Percentiles rank a stretch among this genome's conserved stretches.
Evolutionary conservation across 2,797 vertebrate genomes (phyloP).

Genomic region (Spizella passerina): DNA sequence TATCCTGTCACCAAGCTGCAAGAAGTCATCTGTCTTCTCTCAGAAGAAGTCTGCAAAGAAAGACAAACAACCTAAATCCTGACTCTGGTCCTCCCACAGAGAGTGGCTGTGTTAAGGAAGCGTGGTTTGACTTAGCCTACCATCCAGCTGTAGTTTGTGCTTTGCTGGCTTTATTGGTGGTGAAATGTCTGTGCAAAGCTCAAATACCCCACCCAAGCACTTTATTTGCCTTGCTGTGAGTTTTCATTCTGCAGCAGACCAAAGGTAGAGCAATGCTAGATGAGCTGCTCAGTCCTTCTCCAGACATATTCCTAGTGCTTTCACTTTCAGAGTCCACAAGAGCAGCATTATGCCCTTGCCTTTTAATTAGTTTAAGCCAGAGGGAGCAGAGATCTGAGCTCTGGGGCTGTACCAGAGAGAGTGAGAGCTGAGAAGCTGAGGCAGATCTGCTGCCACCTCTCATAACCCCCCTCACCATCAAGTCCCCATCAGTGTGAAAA

Average conservation of each 20-base stretch:
- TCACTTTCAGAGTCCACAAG: not conserved
- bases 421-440: not conserved
- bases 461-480: not conserved
- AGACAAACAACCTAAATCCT: not conserved
- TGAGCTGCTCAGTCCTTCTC: not conserved
- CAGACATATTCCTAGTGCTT: accelerated
- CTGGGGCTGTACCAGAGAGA: not conserved
- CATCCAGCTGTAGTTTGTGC: not conserved
- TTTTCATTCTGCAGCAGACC: not conserved
- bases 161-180: not conserved
- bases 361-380: conserved; percentile 17
- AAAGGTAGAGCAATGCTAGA: not conserved
- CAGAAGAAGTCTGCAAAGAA: not conserved
- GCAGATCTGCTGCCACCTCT: not conserved
- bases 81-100: not conserved
- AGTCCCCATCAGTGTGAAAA: not conserved
- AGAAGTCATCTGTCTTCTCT: not conserved
- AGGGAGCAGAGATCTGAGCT: not conserved
- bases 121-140: accelerated
- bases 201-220: not conserved
- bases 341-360: not conserved
- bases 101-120: not conserved
- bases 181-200: not conserved
- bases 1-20: not conserved
- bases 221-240: not conserved